Evolutionary conservation across 2,113 vertebrate genomes (phyloP), one percentile per base, ranked within the genome.

Genomic region (Noctilio leporinus): DNA sequence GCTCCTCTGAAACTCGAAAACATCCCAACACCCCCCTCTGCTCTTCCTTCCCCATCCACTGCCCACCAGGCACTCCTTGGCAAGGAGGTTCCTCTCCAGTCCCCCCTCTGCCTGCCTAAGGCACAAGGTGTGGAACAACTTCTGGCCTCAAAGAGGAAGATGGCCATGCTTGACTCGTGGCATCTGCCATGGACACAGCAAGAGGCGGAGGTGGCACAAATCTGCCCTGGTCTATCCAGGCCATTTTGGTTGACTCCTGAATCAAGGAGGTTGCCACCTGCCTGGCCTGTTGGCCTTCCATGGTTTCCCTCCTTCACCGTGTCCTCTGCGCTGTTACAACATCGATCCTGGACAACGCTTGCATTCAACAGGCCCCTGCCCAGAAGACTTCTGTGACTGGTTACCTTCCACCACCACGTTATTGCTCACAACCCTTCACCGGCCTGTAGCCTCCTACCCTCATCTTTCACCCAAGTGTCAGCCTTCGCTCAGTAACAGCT

Each of bases 31-130:
- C 26, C 38, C 12, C 38, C 51, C n/a, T 73, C 33, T 55, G 57
- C 69, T 7, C 17, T 26, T 0, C 33, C 24, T 1, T 33, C 40
- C 43, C 81, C 3, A 5, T 49, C 28, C 53, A 30, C 28, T 12
- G 38, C 3, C 16, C 19, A 2, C 53, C 5, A 0, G 9, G 14
- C 4, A 2, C 22, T 3, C 10, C 43, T 6, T 12, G 1, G 38
- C n/a, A 45, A 67, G 51, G 19, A 19, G 7, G 1, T 24, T 75
- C 72, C 51, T 51, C 33, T 59, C 51, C 28, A 47, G 20, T 45
- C 33, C 59, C 19, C 20, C 2, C 51, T 67, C 40, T 12, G 30
- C 43, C 12, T 2, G 2, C 57, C 64, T 20, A 20, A 10, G 76
- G 38, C 4, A 10, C 65, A 8, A 6, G 10, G 2, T n/a, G 24